Conservation (phyloP, 2,113 vertebrate genomes). For the Aegithalos caudatus region DNA sequence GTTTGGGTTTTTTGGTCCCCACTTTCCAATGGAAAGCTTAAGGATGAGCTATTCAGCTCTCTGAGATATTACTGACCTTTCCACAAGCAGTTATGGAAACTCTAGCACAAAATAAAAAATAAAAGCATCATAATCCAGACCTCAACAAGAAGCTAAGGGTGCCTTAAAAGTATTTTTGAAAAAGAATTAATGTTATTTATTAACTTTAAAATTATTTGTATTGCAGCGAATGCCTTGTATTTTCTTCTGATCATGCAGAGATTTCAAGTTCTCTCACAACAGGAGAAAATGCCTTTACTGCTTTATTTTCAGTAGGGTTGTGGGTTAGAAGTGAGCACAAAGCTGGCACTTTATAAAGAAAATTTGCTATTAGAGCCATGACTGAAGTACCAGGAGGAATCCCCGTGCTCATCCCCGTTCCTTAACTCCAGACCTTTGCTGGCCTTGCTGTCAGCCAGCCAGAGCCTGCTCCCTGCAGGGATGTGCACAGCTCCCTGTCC, state of each 20-base stretch:
- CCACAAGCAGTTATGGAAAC: neutral
- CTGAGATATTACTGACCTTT: neutral
- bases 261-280: neutral
- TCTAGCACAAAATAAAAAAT: neutral
- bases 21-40: neutral
- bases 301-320: neutral
- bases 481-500: rapidly evolving
- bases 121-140: neutral
- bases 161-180: neutral
- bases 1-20: neutral
- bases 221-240: neutral
- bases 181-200: neutral
- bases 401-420: neutral
- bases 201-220: neutral
- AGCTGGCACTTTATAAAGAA: neutral
- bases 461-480: neutral
- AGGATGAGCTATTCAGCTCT: neutral
- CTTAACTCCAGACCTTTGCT: neutral
- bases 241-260: neutral
- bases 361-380: neutral
- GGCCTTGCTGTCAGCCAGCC: neutral
- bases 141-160: neutral
- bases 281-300: neutral
- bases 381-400: neutral
- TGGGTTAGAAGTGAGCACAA: neutral